Evolutionary conservation across 2,797 vertebrate genomes (phyloP), one percentile per base, ranked within the genome.

Genomic region (Lepus townsendii): DNA sequence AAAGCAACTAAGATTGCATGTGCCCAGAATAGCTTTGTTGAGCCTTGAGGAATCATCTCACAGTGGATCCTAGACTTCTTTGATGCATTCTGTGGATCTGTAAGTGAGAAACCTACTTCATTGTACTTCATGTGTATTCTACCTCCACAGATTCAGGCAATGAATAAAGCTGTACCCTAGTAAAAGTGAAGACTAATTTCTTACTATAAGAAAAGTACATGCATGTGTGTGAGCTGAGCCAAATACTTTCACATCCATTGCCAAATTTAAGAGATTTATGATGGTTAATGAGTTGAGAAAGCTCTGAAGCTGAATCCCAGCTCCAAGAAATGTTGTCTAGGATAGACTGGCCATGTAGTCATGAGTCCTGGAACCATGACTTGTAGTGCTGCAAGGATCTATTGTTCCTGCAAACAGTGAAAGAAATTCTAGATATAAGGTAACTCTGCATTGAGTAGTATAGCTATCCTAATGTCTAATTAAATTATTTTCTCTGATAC

Each of bases 401-500:
- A 22, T 5, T 19, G 72, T 82, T 63, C 26, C 20, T 57, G 1
- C 19, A 54, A 78, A 71, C 1, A 47, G 35, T 50, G 83, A 80
- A 62, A 22, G 30, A 86, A 69, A 26, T 87, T 72, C 80, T 54
- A 20, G 13, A 89, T 57, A 22, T 22, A 82, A 65, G 10, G 4
- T 24, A 83, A 26, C 32, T 71, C 30, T 69, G 73, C 20, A 10
- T 3, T 47, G 22, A 93, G 35, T 73, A 52, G 52, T 19, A 52
- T 24, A n/a, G 38, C 47, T 92, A 83, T 30, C 82, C 26, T 47
- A 30, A 65, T 89, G 35, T 50, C 35, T 62, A 32, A 22, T 57
- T 79, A 76, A 54, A 42, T 10, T 72, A n/a, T 93, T 91, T 89
- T 71, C 47, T 91, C 42, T 83, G 66, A 76, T 24, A 57, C 13